Base-by-base conservation (phyloP, 2,888 invertebrate species). In the Laothoe populi region DNA sequence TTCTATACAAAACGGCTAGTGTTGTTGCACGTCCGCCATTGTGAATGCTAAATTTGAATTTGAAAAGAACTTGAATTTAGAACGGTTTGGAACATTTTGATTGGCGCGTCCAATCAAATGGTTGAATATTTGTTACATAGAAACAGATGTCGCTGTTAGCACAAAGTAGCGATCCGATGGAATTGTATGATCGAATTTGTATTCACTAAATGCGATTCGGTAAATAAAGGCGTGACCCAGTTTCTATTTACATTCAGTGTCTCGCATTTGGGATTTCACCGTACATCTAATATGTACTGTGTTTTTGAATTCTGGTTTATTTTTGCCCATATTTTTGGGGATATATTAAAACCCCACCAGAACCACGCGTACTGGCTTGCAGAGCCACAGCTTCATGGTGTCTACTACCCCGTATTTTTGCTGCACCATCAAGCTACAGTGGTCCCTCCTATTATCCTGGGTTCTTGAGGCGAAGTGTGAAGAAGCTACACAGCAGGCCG, bases 1-100 rank as follows among this genome's bases (percentile, higher is more conserved):
- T 82, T 82, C 83, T 83, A 79, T 81, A 79, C 78, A 79, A 79
- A 53, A 75, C 74, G 78, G 78, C 71, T 78, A 77, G 76, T 79
- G 81, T 82, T 83, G 81, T 80, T 77, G 73, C 70, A 71, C 72
- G 63, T 58, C 40, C 24, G 40, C 57, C 40, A 40, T 40, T 58
- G 38, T 24, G 42, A 58, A 58, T 58, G 79, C 79, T 63, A 81
- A 81, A 84, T 84, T 84, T 80, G 78, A 84, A 83, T 86, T 81
- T 81, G 78, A 81, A 84, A 85, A 83, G 81, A 78, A 73, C 67
- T 70, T 71, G 74, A 73, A 77, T 77, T 71, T 75, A 68, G 67
- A 69, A 60, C 24, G 31, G 31, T 53, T 53, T 35, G 49, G 72
- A 70, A 67, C 31, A 67, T 78, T 81, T 75, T 72, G 71, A 75